Evolutionary conservation across 2,888 invertebrate genomes (phyloP).

Genomic region (Ethmia dodecea): DNA sequence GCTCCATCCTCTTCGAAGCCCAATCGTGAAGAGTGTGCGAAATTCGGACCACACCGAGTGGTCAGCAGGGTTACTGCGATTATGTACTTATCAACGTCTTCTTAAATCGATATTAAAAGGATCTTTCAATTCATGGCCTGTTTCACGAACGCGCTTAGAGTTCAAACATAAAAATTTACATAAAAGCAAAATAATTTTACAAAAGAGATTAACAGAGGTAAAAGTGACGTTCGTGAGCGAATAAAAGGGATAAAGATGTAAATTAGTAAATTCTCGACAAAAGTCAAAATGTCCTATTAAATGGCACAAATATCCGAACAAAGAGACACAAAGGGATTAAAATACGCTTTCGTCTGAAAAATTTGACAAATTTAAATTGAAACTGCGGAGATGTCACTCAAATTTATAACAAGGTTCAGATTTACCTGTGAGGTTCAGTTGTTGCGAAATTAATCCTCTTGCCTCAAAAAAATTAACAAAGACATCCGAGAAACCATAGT

Average conservation of each 20-base stretch:
- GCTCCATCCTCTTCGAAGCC: slow-evolving; percentile 38
- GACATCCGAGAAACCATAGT: slow-evolving; percentile 40
- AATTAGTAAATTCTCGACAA: slow-evolving; percentile 39
- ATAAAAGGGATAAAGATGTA: slow-evolving; percentile 27
- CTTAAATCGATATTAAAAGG: too few species aligned
- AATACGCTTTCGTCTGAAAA: slow-evolving; percentile 35
- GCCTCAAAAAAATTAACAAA: slow-evolving; percentile 46
- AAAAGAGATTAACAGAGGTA: slow-evolving; percentile 29
- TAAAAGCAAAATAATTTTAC: too few species aligned
- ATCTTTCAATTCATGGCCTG: too few species aligned
- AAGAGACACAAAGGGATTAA: slow-evolving; percentile 48
- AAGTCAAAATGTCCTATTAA: slow-evolving; percentile 30
- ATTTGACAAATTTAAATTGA: slow-evolving; percentile 40
- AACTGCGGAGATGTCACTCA: slow-evolving; percentile 58
- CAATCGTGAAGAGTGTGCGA: slow-evolving; percentile 47
- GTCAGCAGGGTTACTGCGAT: too few species aligned
- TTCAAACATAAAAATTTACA: too few species aligned
- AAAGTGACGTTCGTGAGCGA: slow-evolving; percentile 29
- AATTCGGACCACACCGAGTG: slow-evolving; percentile 50
- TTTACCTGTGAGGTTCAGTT: slow-evolving; percentile 35
- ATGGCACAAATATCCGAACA: slow-evolving; percentile 38
- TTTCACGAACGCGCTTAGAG: too few species aligned
- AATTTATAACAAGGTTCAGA: slow-evolving; percentile 51
- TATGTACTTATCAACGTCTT: too few species aligned
- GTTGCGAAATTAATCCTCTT: slow-evolving; percentile 50